phyloP scores from a whole-genome alignment of 2,797 vertebrate genomes.

The Sebastes hopkinsi region DNA sequence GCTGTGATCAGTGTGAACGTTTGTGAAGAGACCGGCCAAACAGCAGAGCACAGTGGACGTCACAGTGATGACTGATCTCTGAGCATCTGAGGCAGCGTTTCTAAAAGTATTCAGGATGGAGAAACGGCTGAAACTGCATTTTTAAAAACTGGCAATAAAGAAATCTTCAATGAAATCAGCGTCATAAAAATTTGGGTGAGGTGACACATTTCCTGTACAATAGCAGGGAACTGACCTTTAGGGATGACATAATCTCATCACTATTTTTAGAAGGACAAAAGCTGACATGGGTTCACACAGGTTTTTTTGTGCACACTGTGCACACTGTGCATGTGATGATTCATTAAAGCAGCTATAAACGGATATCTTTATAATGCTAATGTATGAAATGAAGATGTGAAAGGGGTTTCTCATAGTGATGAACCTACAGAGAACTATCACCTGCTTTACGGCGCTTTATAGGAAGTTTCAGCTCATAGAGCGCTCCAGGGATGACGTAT shows the following conservation, averaged over 20 bases:
- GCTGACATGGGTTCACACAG: background rate
- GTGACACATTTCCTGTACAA: background rate
- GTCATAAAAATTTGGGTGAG: background rate
- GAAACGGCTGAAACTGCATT: constrained; percentile 24
- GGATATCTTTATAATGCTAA: background rate
- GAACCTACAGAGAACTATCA: background rate
- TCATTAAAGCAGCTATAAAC: background rate
- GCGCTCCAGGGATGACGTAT: too few relatives aligned
- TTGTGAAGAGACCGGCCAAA: background rate
- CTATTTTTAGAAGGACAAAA: background rate
- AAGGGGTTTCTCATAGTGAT: background rate
- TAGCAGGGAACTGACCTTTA: background rate
- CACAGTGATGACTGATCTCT: constrained; percentile 9
- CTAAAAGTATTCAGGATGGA: constrained; percentile 12
- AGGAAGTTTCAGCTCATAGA: too few relatives aligned
- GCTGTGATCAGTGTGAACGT: constrained; percentile 11
- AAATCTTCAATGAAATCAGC: background rate
- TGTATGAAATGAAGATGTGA: background rate
- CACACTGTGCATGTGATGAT: background rate
- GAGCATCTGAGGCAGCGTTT: background rate
- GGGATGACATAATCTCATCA: background rate
- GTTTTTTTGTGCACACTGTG: too few relatives aligned
- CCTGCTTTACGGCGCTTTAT: background rate
- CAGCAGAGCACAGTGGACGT: constrained; percentile 27
- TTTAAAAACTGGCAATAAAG: background rate